A percentile compares a stretch with the other conserved stretches of the same genome.
These are phyloP conservation scores for Hipposideros armiger DNA, from an alignment of 2,113 vertebrate species.

Conservation along the genomic window DNA sequence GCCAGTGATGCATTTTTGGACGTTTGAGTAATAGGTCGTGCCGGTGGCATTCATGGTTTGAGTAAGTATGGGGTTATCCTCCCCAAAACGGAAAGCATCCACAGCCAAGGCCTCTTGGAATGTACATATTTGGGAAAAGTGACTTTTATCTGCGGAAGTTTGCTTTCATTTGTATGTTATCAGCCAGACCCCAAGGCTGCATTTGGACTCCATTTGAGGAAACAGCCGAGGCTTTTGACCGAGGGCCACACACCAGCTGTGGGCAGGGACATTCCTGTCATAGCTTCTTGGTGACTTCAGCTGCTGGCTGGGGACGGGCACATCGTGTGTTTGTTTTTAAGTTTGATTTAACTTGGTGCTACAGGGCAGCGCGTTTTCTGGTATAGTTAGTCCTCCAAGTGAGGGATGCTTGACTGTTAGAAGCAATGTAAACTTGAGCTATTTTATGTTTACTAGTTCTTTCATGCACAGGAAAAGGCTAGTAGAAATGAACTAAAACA, in stretches of 20 bases:
- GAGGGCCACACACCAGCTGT: slow-evolving; percentile 55
- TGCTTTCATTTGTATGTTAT: not conserved
- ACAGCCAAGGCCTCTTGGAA: rapidly evolving
- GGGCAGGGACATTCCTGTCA: slow-evolving; percentile 11
- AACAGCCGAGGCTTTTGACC: not conserved
- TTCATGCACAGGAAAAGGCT: rapidly evolving
- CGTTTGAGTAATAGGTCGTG: rapidly evolving
- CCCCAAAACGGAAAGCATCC: rapidly evolving
- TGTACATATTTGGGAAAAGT: not conserved
- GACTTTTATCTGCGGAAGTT: not conserved
- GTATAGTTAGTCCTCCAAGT: not conserved
- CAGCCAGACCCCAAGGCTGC: not conserved
- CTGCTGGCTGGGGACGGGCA: not conserved
- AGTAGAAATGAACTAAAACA: rapidly evolving
- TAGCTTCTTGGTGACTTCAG: slow-evolving; percentile 78
- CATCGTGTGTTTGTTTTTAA: not conserved
- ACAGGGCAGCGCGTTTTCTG: not conserved
- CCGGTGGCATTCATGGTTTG: rapidly evolving
- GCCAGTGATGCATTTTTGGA: not conserved
- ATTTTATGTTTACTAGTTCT: too few relatives aligned
- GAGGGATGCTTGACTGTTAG: too few relatives aligned
- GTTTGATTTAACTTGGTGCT: not conserved
- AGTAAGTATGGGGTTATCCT: rapidly evolving
- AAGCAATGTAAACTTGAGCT: not conserved
- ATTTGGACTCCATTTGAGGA: not conserved